phyloP scores from a whole-genome alignment of 2,888 invertebrate genomes.

The Apomyelois bistriatella region DNA sequence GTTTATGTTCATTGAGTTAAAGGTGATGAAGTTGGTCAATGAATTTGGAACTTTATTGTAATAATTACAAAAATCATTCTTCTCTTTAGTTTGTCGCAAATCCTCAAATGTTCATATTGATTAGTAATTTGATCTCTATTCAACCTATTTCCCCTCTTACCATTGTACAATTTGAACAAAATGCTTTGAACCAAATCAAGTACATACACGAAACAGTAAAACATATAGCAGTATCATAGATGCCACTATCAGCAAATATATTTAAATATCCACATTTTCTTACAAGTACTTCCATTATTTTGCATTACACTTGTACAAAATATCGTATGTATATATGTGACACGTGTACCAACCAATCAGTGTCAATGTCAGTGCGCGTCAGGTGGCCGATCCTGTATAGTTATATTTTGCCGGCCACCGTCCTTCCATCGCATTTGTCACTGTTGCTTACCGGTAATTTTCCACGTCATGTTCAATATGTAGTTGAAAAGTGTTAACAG shows the following conservation, averaged over 20 bases:
- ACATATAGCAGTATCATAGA: neutral
- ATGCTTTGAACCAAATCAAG: neutral
- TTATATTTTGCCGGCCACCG: neutral
- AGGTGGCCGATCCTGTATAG: neutral
- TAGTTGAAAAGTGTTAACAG: neutral
- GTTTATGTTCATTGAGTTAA: too few species aligned
- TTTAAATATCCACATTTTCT: too few species aligned
- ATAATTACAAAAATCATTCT: neutral
- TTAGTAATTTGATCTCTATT: neutral
- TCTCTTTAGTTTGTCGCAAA: neutral
- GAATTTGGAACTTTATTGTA: too few species aligned
- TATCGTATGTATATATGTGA: neutral
- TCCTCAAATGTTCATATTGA: neutral
- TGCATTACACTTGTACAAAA: neutral
- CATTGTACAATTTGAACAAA: neutral
- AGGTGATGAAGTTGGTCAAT: too few species aligned
- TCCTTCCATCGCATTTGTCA: neutral
- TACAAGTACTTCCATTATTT: too few species aligned
- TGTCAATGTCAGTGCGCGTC: neutral
- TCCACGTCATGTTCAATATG: neutral
- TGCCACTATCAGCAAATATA: neutral
- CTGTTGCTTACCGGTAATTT: conserved; percentile 3
- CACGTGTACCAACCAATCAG: neutral
- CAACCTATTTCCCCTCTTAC: neutral
- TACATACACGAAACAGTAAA: neutral